Base-by-base conservation (phyloP, 2,113 vertebrate species). In the Myrmophylax atrothorax region DNA sequence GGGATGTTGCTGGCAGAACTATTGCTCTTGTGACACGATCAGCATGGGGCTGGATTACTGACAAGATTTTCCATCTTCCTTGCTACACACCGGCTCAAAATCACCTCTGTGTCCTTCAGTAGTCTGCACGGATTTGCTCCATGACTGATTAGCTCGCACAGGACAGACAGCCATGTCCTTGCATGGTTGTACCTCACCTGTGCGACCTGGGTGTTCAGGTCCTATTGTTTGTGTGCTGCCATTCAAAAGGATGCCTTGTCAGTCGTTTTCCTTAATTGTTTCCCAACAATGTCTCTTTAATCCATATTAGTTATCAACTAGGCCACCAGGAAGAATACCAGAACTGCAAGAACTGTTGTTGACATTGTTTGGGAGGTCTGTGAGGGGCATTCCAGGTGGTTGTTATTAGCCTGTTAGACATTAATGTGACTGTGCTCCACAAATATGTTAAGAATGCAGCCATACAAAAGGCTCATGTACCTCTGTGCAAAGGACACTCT, bases 361-460 rank as follows among this genome's bases (percentile, higher is more conserved):
- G 55, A 19, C 24, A 25, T 72, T 82, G 80, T 75, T 17, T 91
- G 50, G 26, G 26, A 94, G 73, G 73, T 60, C 40, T 69, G 63
- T 13, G 42, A 79, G 60, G 56, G 52, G 37, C n/a, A 64, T 44
- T 72, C 64, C 55, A 67, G 44, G 44, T 84, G 29, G 75, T 80
- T 66, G 24, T 49, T 90, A 52, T 76, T 88, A 83, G 33, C 84
- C 75, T 79, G 93, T 94, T 91, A 96, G 94, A 90, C 52, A 86
- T 96, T 95, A 95, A 86, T 81, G 63, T 75, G 88, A 86, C 42
- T 11, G 38, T 47, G 46, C 56, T 78, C 79, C 1, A 3, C 55
- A 95, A 88, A 88, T 78, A 92, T 75, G 79, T 47, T 28, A 88
- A 90, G 90, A 95, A 96, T 78, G 79, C 1, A 4, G 29, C 52